Evolutionary conservation across 2,797 vertebrate species (phyloP), one percentile per base, ranked within the genome.

Genomic region (Moxostoma hubbsi): DNA sequence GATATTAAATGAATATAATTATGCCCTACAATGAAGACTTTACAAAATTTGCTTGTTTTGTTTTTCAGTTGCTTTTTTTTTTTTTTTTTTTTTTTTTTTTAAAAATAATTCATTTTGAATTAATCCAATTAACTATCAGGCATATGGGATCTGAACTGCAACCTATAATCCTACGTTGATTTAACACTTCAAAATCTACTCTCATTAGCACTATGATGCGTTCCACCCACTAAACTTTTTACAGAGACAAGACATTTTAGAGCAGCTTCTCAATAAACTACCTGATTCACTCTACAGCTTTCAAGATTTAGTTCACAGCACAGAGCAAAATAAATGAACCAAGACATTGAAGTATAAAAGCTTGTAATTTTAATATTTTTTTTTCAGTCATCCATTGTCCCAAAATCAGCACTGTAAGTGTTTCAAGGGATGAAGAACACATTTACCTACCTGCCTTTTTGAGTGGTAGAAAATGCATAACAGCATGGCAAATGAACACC

Each of bases 321-420:
- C 36, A 81, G 53, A 67, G 13, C 47, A 63, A 68, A 75, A 82
- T 54, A 87, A 77, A 78, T 90, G 83, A 85, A 90, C 90, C 85
- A 83, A 77, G 89, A 61, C 86, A 90, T 68, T 46, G 63, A 85
- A 75, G 77, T 93, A 91, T 86, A 89, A 92, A 92, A 93, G 80
- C 68, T 87, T 90, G 84, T 91, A 89, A 91, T 93, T 94, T 93
- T 90, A 90, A 92, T 91, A 89, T 86, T 87, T 86, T 90, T 90
- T 90, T 86, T 88, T 24, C 24, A 89, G 90, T 88, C 87, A 85
- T 88, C 85, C 85, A 75, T 85, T 86, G 83, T 69, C 85, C 84
- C 86, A 81, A 87, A 90, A 90, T 86, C 90, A 84, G 84, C 51
- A 79, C 66, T 83, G 75, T 72, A 75, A 43, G 58, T 86, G 86